phyloP scores from a whole-genome alignment of 2,797 vertebrate genomes.

The Mionectes olivaceus region DNA sequence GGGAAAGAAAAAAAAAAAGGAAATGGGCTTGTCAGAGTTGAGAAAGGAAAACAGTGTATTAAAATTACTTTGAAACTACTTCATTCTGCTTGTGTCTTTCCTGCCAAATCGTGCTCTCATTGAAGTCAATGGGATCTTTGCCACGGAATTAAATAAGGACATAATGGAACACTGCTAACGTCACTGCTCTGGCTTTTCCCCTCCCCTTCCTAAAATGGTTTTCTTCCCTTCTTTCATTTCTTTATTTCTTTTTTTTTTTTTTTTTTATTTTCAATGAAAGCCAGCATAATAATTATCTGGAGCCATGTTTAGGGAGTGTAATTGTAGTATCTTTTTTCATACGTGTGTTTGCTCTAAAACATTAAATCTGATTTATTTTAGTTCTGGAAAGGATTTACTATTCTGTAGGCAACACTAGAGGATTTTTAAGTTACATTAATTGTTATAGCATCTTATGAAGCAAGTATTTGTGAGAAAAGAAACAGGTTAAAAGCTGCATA shows the following conservation, averaged over 20 bases:
- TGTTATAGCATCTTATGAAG: background rate
- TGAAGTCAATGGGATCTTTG: background rate
- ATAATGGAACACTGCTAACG: background rate
- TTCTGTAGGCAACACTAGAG: background rate
- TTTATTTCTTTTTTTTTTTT: background rate
- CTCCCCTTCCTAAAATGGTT: conserved; percentile 5
- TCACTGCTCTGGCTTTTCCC: background rate
- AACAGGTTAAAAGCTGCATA: background rate
- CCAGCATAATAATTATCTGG: background rate
- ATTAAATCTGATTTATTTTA: background rate
- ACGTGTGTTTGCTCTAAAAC: background rate
- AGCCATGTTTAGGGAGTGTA: conserved; percentile 19
- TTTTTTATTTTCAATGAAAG: background rate
- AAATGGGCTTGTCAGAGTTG: background rate
- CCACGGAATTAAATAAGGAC: background rate
- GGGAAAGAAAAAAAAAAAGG: background rate
- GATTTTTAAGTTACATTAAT: background rate
- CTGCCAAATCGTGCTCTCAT: background rate
- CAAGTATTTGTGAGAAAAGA: background rate
- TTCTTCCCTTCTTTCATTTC: conserved; percentile 1
- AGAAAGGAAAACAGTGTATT: background rate
- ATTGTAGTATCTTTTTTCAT: conserved; percentile 46
- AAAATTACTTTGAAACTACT: conserved; percentile 10
- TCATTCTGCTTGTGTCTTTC: conserved; percentile 24
- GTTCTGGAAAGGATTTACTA: background rate